Percentiles rank a stretch among this genome's conserved stretches.
Evolutionary conservation across 2,797 vertebrate genomes (phyloP).

Genomic region (Pseudotriccus pelzelni): DNA sequence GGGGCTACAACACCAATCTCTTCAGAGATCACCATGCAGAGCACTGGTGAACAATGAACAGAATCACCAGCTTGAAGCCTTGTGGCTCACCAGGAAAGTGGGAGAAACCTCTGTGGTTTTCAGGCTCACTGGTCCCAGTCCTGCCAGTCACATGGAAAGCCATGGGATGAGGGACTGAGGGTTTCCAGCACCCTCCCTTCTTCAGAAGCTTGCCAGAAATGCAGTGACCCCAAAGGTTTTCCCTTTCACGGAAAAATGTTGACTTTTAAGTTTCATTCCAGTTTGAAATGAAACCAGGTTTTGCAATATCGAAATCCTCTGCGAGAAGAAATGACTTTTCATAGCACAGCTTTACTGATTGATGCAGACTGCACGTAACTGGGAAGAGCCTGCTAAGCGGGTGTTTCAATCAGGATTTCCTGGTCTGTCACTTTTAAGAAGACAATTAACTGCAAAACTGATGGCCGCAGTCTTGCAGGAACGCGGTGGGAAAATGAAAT

Average conservation of each 20-base stretch:
- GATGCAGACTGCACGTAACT: not conserved
- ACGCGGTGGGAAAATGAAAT: rapidly evolving
- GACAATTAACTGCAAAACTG: not conserved
- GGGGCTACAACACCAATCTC: not conserved
- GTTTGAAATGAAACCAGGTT: constrained; percentile 32
- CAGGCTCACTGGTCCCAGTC: not conserved
- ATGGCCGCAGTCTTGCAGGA: not conserved
- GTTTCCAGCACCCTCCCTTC: not conserved
- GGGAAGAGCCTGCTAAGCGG: not conserved
- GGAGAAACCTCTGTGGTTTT: not conserved
- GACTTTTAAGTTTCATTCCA: constrained; percentile 35
- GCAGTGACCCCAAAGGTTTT: not conserved
- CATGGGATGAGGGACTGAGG: not conserved
- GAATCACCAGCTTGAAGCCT: not conserved
- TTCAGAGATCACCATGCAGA: not conserved
- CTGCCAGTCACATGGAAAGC: not conserved
- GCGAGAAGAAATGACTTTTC: not conserved
- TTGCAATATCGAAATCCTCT: not conserved
- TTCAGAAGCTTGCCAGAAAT: constrained; percentile 14
- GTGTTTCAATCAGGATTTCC: constrained; percentile 48
- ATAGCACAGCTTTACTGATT: not conserved
- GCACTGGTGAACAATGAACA: not conserved
- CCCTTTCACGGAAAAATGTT: constrained; percentile 13
- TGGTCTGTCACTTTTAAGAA: constrained; percentile 35
- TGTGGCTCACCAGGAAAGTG: not conserved